Conservation (phyloP, 1,140 invertebrate species). For the Pygmarrhopalites habei region DNA sequence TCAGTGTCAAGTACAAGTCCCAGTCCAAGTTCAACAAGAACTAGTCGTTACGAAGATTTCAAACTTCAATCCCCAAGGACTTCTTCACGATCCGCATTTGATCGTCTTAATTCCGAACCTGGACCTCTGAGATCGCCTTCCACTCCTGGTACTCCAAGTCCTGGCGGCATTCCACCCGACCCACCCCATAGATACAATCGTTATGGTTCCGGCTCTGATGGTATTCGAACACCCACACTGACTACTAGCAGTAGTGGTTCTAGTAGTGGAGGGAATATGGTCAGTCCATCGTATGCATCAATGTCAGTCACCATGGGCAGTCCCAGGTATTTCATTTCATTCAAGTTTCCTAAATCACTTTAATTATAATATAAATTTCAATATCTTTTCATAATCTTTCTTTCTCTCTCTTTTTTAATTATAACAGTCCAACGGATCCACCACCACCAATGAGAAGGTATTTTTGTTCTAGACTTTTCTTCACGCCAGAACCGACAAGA, state of each 20-base stretch:
- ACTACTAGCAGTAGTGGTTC: constrained; percentile 32
- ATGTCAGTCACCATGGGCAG: constrained; percentile 35
- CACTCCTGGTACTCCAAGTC: constrained; percentile 35
- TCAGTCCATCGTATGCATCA: constrained; percentile 27
- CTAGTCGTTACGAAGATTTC: constrained; percentile 34
- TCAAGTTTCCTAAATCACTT: too few species aligned
- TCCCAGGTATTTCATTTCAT: too few species aligned
- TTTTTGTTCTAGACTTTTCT: constrained; percentile 36
- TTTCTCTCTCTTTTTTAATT: constrained; percentile 25
- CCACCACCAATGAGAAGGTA: constrained; percentile 37
- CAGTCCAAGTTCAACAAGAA: constrained; percentile 27
- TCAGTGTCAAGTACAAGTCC: constrained; percentile 25
- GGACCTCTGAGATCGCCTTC: constrained; percentile 25
- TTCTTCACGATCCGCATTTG: constrained; percentile 18
- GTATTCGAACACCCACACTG: constrained; percentile 29
- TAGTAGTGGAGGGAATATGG: constrained; percentile 26
- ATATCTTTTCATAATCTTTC: too few species aligned
- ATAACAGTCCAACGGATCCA: too few species aligned
- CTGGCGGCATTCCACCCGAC: constrained; percentile 32
- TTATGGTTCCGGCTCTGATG: constrained; percentile 18
- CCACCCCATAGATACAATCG: constrained; percentile 32
- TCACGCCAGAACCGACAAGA: constrained; percentile 38
- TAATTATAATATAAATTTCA: too few species aligned
- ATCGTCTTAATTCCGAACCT: constrained; percentile 34
- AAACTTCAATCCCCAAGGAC: constrained; percentile 14